phyloP scores from a whole-genome alignment of 2,797 vertebrate species.

The Semaprochilodus insignis region DNA sequence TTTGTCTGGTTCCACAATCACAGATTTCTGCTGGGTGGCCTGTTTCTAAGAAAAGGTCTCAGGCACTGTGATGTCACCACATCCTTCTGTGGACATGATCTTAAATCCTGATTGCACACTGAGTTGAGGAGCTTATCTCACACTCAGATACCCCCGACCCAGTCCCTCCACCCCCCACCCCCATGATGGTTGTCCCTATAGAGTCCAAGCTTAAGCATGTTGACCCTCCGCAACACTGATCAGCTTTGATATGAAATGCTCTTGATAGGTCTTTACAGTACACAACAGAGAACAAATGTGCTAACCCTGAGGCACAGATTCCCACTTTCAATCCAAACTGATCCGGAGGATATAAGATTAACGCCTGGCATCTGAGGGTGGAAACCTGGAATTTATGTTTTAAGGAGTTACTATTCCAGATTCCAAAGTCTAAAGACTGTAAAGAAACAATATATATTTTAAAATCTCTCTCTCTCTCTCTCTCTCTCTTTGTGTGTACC shows the following conservation, averaged over 20 bases:
- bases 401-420: background rate
- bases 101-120: slow-evolving; percentile 53
- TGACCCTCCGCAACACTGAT: slow-evolving; percentile 23
- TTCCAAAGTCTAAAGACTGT: background rate
- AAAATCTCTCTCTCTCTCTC: too few relatives aligned
- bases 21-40: background rate
- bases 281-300: background rate
- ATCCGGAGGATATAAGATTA: background rate
- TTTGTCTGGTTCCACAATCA: slow-evolving; percentile 8
- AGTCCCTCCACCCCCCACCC: background rate
- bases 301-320: background rate
- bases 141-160: slow-evolving; percentile 28
- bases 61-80: slow-evolving; percentile 32
- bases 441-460: too few relatives aligned
- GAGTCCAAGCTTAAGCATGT: slow-evolving; percentile 28
- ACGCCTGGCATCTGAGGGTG: background rate
- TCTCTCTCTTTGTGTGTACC: too few relatives aligned
- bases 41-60: slow-evolving; percentile 32
- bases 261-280: slow-evolving; percentile 9
- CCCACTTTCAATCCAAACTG: background rate
- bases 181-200: slow-evolving; percentile 11
- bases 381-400: background rate
- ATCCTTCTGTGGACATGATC: slow-evolving; percentile 24
- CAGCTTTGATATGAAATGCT: slow-evolving; percentile 34
- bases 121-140: slow-evolving; percentile 42